A percentile compares a stretch with the other conserved stretches of the same genome.
These are phyloP conservation scores for Potamarius usumacintae DNA, from an alignment of 2,113 vertebrate genomes.

Conservation along the genomic window DNA sequence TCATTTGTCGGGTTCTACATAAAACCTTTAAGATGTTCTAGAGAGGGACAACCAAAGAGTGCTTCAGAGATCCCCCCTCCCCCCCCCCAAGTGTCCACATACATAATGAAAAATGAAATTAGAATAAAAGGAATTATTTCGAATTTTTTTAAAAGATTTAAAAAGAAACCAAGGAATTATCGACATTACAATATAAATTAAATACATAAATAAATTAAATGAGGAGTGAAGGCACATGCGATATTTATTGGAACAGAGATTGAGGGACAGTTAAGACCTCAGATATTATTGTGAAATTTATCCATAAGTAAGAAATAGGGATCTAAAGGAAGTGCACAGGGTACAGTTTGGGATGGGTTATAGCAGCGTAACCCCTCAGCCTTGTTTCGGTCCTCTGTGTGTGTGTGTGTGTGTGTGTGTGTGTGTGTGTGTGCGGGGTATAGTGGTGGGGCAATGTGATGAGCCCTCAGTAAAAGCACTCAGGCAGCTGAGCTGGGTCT, in stretches of 20 bases:
- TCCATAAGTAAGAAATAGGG: background rate
- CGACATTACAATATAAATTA: background rate
- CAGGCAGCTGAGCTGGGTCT: constrained; percentile 74
- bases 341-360: background rate
- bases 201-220: background rate
- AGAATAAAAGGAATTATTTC: no score
- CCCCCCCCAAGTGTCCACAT: no score
- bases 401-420: background rate
- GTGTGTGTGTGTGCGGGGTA: background rate
- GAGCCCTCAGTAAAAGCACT: constrained; percentile 74
- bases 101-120: background rate
- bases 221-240: background rate
- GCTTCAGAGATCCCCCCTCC: no score
- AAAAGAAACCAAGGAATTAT: background rate
- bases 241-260: background rate
- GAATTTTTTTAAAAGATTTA: background rate
- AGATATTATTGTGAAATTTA: background rate
- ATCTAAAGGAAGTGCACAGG: background rate
- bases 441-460: constrained; percentile 65
- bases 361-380: background rate
- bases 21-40: background rate
- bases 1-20: background rate
- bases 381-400: background rate
- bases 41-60: background rate
- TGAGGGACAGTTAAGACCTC: background rate